phyloP scores from a whole-genome alignment of 2,113 vertebrate genomes.

The Acrocephalus kingi region DNA sequence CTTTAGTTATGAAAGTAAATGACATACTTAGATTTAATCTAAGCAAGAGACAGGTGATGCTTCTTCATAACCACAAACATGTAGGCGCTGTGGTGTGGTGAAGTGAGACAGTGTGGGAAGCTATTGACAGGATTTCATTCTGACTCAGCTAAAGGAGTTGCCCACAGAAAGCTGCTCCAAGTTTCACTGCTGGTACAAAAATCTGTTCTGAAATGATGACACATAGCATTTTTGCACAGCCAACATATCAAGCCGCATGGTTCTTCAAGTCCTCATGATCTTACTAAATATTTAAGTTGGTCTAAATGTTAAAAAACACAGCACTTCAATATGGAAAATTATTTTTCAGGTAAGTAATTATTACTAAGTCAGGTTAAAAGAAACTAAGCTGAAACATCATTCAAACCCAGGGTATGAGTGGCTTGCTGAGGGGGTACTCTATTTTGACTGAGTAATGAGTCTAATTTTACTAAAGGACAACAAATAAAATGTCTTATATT shows the following conservation, averaged over 20 bases:
- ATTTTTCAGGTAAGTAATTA: background rate
- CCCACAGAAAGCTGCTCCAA: constrained; percentile 37
- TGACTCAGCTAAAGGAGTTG: constrained; percentile 45
- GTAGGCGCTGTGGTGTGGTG: background rate
- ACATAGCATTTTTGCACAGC: background rate
- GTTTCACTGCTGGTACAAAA: constrained; percentile 1
- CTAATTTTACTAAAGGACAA: background rate
- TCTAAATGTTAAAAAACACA: background rate
- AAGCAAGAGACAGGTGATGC: background rate
- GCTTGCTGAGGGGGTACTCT: background rate
- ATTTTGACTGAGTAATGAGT: background rate
- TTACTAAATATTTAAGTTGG: background rate
- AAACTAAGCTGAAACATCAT: background rate
- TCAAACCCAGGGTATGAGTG: background rate
- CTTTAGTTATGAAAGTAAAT: background rate
- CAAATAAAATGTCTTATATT: background rate
- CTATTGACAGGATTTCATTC: constrained; percentile 26
- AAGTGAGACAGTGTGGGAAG: constrained; percentile 41
- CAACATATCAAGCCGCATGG: background rate
- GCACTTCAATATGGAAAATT: background rate
- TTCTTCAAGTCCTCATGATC: background rate
- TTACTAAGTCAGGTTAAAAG: background rate
- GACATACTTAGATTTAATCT: background rate
- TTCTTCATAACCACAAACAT: background rate
- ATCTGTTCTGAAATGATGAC: constrained; percentile 37